These are phyloP conservation scores for Cottoperca gobio DNA, from an alignment of 2,797 vertebrate species.

Conservation along the genomic window DNA sequence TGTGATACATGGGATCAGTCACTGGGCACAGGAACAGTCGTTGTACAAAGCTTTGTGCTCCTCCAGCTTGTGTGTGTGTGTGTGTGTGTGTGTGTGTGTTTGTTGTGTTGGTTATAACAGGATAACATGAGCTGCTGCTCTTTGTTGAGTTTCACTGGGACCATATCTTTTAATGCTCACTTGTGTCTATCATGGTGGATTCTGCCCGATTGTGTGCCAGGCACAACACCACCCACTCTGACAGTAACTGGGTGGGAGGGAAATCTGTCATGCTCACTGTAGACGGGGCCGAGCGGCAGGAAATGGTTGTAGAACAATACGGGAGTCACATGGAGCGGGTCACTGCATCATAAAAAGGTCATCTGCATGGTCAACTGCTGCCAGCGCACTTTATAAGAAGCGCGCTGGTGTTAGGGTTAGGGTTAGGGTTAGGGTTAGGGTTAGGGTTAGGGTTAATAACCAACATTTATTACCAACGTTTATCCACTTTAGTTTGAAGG, in stretches of 20 bases:
- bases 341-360: constrained; percentile 31
- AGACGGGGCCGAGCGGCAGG: constrained; percentile 35
- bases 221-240: constrained; percentile 50
- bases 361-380: constrained; percentile 39
- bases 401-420: too few species aligned
- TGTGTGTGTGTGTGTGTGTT: too few species aligned
- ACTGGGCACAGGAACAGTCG: background rate
- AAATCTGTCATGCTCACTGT: constrained; percentile 44
- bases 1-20: background rate
- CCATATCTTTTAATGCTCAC: constrained; percentile 22
- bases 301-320: constrained; percentile 56
- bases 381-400: constrained; percentile 24
- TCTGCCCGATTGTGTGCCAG: constrained; percentile 24
- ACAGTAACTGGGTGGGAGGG: constrained; percentile 43
- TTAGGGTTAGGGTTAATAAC: too few species aligned
- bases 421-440: too few species aligned
- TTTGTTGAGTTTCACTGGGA: constrained; percentile 39
- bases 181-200: constrained; percentile 27
- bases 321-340: constrained; percentile 27
- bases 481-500: background rate
- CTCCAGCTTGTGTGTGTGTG: background rate
- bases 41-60: background rate
- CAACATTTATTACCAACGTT: too few species aligned
- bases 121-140: constrained; percentile 32
- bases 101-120: constrained; percentile 14